Evolutionary conservation across 1,140 invertebrate species (phyloP).

Genomic region (Conus betulinus): DNA sequence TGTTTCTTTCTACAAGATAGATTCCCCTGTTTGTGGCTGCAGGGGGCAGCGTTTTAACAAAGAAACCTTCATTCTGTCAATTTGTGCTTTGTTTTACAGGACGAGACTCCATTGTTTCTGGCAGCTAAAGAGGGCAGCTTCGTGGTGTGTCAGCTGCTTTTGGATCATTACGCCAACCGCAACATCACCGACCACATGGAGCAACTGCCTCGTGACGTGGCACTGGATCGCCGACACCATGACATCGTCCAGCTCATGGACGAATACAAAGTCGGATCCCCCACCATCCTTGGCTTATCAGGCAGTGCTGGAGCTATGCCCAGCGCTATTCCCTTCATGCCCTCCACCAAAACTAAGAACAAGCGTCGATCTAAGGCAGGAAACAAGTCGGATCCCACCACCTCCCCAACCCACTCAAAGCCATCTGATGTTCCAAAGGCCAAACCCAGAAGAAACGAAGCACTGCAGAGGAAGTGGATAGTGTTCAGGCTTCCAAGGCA

Average conservation of each 20-base stretch:
- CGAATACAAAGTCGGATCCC: slow-evolving; percentile 81
- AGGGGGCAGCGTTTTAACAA: too few species aligned
- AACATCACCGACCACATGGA: slow-evolving; percentile 99
- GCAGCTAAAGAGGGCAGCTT: slow-evolving; percentile 95
- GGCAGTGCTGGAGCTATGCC: slow-evolving; percentile 72
- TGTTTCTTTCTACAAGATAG: slow-evolving; percentile 51
- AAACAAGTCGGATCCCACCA: slow-evolving; percentile 36
- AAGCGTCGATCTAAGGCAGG: slow-evolving; percentile 56
- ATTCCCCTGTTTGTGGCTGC: too few species aligned
- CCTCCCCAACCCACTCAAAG: slow-evolving; percentile 45
- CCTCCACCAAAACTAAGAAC: slow-evolving; percentile 52
- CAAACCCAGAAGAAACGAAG: slow-evolving; percentile 58
- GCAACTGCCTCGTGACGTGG: slow-evolving; percentile 92
- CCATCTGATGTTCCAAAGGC: not conserved
- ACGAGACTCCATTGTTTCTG: slow-evolving; percentile 96
- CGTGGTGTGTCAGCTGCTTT: slow-evolving; percentile 90
- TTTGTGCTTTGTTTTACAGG: slow-evolving; percentile 76
- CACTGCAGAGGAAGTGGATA: slow-evolving; percentile 29
- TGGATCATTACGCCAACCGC: slow-evolving; percentile 94
- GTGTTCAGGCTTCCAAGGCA: slow-evolving; percentile 72
- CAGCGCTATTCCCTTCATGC: slow-evolving; percentile 46
- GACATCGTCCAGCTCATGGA: slow-evolving; percentile 95
- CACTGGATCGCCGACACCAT: slow-evolving; percentile 91
- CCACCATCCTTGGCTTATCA: slow-evolving; percentile 43
- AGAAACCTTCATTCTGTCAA: too few species aligned